phyloP scores from a whole-genome alignment of 2,113 vertebrate species.

The Takifugu bimaculatus region DNA sequence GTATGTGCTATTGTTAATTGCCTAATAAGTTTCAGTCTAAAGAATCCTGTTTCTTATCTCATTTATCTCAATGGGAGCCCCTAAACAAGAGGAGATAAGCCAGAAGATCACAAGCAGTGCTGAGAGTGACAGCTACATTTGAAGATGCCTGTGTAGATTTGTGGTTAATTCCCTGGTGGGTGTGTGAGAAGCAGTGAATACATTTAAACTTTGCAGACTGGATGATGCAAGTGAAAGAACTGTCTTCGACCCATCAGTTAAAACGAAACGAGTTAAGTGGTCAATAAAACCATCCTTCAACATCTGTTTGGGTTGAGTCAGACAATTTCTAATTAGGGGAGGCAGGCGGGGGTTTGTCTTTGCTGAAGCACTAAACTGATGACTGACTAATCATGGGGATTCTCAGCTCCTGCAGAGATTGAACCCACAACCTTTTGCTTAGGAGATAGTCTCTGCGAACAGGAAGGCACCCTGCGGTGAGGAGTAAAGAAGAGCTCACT shows the following conservation, averaged over 20 bases:
- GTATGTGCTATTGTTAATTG: no score
- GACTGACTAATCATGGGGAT: constrained; percentile 10
- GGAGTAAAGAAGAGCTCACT: constrained; percentile 15
- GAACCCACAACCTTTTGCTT: constrained; percentile 19
- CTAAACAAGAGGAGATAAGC: not conserved
- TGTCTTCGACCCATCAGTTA: constrained; percentile 22
- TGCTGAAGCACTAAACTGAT: not conserved
- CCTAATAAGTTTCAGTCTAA: not conserved
- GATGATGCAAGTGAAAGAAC: constrained; percentile 29
- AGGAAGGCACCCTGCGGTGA: constrained; percentile 22
- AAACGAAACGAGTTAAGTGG: constrained; percentile 13
- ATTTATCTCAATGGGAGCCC: not conserved
- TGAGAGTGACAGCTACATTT: not conserved
- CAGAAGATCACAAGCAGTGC: not conserved
- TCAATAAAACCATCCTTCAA: constrained; percentile 33
- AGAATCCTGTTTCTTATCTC: not conserved
- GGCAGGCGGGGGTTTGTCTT: constrained; percentile 11
- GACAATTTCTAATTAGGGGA: constrained; percentile 8
- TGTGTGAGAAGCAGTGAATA: constrained; percentile 21
- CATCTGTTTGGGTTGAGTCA: constrained; percentile 29
- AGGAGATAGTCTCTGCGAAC: constrained; percentile 7
- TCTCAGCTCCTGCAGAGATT: constrained; percentile 2
- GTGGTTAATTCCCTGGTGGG: constrained; percentile 30
- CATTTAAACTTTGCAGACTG: constrained; percentile 15
- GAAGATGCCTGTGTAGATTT: constrained; percentile 18